Evolutionary conservation across 2,113 vertebrate genomes (phyloP).

Genomic region (Dromaius novaehollandiae): DNA sequence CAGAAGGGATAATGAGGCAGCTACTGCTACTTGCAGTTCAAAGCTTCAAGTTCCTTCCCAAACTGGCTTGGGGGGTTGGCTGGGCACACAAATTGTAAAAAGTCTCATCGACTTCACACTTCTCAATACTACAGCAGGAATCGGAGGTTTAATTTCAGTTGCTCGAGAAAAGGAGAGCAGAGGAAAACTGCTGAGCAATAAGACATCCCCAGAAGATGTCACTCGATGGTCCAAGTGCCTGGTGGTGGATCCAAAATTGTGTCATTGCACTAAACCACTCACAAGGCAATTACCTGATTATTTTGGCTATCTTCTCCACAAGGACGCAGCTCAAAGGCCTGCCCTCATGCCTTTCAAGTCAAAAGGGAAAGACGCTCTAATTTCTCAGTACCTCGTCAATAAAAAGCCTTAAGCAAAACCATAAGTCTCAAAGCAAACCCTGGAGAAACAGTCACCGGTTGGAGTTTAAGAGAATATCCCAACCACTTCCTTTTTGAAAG

Average conservation of each 20-base stretch:
- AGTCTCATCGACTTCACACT: rapidly evolving
- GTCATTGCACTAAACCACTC: neutral
- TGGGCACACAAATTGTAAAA: neutral
- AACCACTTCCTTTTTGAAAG: neutral
- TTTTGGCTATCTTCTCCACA: neutral
- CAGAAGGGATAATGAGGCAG: neutral
- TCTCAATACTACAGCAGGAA: neutral
- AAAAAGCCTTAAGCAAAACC: neutral
- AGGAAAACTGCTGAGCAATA: neutral
- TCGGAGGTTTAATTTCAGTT: neutral
- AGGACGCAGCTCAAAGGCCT: neutral
- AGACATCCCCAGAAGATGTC: neutral
- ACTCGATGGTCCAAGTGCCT: neutral
- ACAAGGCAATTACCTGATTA: neutral
- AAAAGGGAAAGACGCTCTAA: neutral
- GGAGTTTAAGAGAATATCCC: neutral
- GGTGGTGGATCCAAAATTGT: neutral
- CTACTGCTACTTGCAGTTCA: neutral
- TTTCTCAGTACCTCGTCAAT: neutral
- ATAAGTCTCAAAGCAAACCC: neutral
- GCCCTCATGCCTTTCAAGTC: neutral
- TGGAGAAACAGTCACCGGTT: neutral
- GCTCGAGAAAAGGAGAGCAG: neutral
- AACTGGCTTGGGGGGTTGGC: too few relatives aligned
- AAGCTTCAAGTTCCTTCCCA: neutral